These are phyloP conservation scores for Papilio dardanus DNA, from an alignment of 1,140 invertebrate genomes.

Conservation along the genomic window DNA sequence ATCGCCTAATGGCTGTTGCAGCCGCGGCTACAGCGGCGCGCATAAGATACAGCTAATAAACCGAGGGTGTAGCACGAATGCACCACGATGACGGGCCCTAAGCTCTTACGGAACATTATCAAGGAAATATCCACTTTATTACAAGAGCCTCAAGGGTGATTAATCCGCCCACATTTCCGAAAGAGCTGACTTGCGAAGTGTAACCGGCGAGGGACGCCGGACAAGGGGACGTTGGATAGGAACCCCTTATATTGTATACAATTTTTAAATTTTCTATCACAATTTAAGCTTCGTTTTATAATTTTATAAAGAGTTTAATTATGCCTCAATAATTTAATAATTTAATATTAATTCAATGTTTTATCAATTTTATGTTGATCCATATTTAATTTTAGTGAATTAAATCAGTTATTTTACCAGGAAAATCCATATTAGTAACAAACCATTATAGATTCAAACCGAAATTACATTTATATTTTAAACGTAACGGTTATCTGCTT, in stretches of 20 bases:
- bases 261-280: conserved; percentile 53
- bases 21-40: conserved; percentile 72
- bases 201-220: conserved; percentile 65
- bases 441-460: background rate
- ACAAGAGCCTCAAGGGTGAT: conserved; percentile 40
- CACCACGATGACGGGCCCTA: conserved; percentile 55
- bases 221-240: conserved; percentile 64
- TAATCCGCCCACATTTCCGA: conserved; percentile 44
- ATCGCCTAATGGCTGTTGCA: conserved; percentile 76
- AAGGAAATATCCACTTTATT: conserved; percentile 56
- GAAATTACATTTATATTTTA: conserved; percentile 4
- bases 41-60: conserved; percentile 75
- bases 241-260: conserved; percentile 62
- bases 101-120: conserved; percentile 38
- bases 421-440: background rate
- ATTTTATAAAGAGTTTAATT: background rate
- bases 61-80: conserved; percentile 73
- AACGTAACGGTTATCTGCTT: conserved; percentile 31
- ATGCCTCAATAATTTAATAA: background rate
- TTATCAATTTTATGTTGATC: background rate
- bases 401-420: background rate
- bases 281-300: background rate
- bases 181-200: conserved; percentile 65
- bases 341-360: background rate
- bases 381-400: background rate